Evolutionary conservation across 1,140 invertebrate species (phyloP), one percentile per base, ranked within the genome.

Genomic region (Listronotus bonariensis): DNA sequence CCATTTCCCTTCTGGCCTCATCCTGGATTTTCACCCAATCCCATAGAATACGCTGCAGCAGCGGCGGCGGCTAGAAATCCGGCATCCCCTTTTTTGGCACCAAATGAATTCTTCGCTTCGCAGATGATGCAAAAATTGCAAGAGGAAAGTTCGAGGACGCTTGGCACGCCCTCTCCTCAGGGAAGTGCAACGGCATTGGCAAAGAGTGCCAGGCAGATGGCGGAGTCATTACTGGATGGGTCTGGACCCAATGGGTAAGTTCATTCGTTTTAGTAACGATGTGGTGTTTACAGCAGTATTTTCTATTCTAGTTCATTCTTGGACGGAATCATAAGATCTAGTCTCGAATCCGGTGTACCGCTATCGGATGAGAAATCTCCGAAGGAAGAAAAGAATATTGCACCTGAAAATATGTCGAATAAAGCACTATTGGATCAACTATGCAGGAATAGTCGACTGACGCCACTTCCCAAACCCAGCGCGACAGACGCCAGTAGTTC

Each of bases 61-160:
- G 53, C 61, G 4, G 60, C 60, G 1, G 60, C 48, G 3, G 53
- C 61, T 6, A 54, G 75, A 76, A 74, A 75, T 62, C 70, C 68
- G 9, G 64, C 77, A 6, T 73, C 81, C 17, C 79, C 82, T 66
- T 82, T 85, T 56, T 78, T 83, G 17, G 76, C 83, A 20, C 80
- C 83, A 53, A 80, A 86, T 38, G 87, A 88, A 40, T 87, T 91
- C 70, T 91, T 92, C 75, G 89, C 90, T 1, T 88, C 89, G 10
- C 90, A 92, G 68, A 89, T 92, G 83, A 91, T 92, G 81, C 87
- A 90, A 46, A 85, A 89, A 26, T 78, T 92, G 46, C 88, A 91
- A 67, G 90, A 92, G 69, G 90, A 80, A 32, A 75, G 68, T 38
- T 71, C 67, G 76, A 79, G 68, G 57, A 76, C 65, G 38, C 71